These are phyloP conservation scores for Sinhomidia bicolor DNA, from an alignment of 2,888 invertebrate genomes.

Conservation along the genomic window DNA sequence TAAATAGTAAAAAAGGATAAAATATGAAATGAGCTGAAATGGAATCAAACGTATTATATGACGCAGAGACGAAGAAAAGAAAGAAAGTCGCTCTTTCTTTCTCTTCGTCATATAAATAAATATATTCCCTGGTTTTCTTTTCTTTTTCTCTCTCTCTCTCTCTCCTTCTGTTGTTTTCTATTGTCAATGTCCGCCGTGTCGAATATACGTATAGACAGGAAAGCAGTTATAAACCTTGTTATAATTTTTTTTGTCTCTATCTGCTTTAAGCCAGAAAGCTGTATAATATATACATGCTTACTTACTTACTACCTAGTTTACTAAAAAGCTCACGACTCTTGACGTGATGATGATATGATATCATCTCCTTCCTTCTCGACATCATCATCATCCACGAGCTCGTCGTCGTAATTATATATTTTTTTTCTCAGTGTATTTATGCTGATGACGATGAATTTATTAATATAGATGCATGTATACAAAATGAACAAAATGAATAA, in stretches of 20 bases:
- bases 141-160: neutral
- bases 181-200: slow-evolving; percentile 9
- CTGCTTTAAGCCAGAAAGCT: neutral
- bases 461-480: slow-evolving; percentile 1
- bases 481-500: slow-evolving; percentile 14
- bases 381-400: slow-evolving; percentile 6
- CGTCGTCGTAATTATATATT: slow-evolving; percentile 19
- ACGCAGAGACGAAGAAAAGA: slow-evolving; percentile 38
- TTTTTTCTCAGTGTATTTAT: neutral
- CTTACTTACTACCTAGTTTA: neutral
- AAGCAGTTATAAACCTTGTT: neutral
- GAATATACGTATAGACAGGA: neutral
- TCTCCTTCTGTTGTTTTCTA: slow-evolving; percentile 14
- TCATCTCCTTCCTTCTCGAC: neutral
- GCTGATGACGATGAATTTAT: slow-evolving; percentile 11
- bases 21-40: slow-evolving; percentile 42
- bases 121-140: neutral
- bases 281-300: neutral
- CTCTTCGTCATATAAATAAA: neutral
- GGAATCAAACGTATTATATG: neutral
- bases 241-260: neutral
- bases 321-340: slow-evolving; percentile 27
- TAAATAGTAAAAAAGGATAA: slow-evolving; percentile 34
- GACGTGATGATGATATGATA: slow-evolving; percentile 34
- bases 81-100: slow-evolving; percentile 46